Conservation (phyloP, 2,113 vertebrate species). For the Bettongia penicillata region DNA sequence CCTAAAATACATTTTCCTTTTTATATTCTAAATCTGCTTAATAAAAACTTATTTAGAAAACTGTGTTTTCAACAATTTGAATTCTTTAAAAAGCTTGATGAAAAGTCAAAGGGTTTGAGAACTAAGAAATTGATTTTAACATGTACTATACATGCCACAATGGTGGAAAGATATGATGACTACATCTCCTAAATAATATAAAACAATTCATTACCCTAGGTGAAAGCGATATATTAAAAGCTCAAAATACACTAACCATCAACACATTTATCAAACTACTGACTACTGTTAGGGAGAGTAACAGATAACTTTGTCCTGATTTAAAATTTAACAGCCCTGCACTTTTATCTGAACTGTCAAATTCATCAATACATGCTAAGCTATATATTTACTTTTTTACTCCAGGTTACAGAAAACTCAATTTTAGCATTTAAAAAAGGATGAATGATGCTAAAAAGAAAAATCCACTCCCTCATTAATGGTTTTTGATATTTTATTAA, state of each 20-base stretch:
- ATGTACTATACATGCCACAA: background rate
- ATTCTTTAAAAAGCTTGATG: background rate
- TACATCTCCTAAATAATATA: background rate
- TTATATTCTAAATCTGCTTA: background rate
- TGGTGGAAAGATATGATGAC: background rate
- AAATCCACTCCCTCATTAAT: background rate
- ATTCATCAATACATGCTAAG: constrained; percentile 13
- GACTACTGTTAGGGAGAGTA: background rate
- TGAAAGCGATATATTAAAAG: constrained; percentile 21
- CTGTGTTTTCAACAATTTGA: background rate
- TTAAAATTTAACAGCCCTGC: constrained; percentile 24
- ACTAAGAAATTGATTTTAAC: background rate
- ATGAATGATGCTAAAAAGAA: constrained; percentile 1
- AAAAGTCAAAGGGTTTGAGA: background rate
- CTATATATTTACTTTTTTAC: background rate
- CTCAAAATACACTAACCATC: constrained; percentile 42
- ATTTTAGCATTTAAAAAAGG: constrained; percentile 19
- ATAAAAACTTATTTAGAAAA: background rate
- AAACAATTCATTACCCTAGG: background rate
- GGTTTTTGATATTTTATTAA: background rate
- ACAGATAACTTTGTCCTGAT: constrained; percentile 6
- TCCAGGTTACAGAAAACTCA: constrained; percentile 21
- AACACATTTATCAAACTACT: constrained; percentile 5
- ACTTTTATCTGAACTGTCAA: constrained; percentile 39
- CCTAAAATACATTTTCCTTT: background rate